Evolutionary conservation across 2,113 vertebrate species (phyloP).

Genomic region (Haplochromis vanheusdeni): DNA sequence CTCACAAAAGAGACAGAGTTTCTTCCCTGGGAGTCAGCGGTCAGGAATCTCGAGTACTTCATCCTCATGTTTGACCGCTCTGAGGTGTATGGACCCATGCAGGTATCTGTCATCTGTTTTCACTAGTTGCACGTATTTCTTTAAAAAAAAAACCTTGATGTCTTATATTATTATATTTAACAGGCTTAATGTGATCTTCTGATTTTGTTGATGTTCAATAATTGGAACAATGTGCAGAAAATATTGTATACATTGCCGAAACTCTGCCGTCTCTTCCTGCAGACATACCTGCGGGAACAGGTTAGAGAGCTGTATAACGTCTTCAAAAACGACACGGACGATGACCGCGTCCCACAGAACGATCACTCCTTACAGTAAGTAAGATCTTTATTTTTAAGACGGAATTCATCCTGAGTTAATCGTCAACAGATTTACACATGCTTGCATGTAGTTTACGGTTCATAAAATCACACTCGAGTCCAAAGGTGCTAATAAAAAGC

Average conservation of each 20-base stretch:
- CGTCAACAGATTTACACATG: not conserved
- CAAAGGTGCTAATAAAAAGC: not conserved
- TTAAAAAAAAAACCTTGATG: not conserved
- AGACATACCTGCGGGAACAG: slow-evolving; percentile 79
- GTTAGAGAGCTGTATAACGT: slow-evolving; percentile 58
- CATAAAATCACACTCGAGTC: not conserved
- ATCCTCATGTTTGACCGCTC: slow-evolving; percentile 87
- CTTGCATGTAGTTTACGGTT: not conserved
- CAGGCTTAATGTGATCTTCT: not conserved
- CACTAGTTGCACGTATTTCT: accelerated
- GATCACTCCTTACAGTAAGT: slow-evolving; percentile 80
- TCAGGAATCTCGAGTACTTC: slow-evolving; percentile 78
- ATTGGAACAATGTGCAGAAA: not conserved
- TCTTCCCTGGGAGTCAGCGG: slow-evolving; percentile 80
- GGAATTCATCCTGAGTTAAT: not conserved
- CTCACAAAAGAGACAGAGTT: slow-evolving; percentile 65
- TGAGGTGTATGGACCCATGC: slow-evolving; percentile 81
- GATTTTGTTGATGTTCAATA: not conserved
- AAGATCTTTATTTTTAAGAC: not conserved
- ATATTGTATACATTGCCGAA: not conserved
- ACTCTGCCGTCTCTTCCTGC: not conserved
- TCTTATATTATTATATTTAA: not conserved
- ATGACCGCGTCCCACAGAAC: accelerated
- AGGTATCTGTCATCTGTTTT: slow-evolving; percentile 59
- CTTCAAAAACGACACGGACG: slow-evolving; percentile 37